Evolutionary conservation across 2,113 vertebrate species (phyloP), one percentile per base, ranked within the genome.

Genomic region (Rhadina sibilatrix): DNA sequence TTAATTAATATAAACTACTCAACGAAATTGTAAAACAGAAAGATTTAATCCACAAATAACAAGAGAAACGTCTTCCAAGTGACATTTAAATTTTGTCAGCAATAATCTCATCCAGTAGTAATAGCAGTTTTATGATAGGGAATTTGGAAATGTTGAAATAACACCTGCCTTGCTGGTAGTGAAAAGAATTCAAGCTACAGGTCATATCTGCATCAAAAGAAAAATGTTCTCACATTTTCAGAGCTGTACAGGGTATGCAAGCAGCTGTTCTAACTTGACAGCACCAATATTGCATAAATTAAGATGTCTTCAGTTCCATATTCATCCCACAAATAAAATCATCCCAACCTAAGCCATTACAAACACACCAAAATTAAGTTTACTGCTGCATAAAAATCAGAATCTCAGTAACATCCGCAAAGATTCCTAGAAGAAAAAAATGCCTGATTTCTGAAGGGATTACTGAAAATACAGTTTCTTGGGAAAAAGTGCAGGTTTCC

Each of bases 101-200:
- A 65, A 44, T 59, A 75, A 42, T 14, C 10, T 49, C 42, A 57
- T 23, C 52, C 76, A 57, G 8, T 0, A 64, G 10, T 31, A 84
- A 60, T 0, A 54, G 15, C 9, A 60, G 21, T 57, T 74, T 77
- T 2, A 1, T 20, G 49, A 64, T 20, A 40, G 0, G 0, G 6
- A 54, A 77, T 63, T 65, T 64, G 50, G 47, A 63, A 80, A 40
- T 22, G 5, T 11, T 75, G 14, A 71, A 79, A 38, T 15, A 85
- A 44, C 47, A 71, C 14, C 30, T 49, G 31, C 31, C 66, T 76
- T 6, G 1, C 33, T 28, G 31, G 7, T 16, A 15, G 12, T 20
- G 15, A 65, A 63, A 87, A 65, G 21, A 65, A 66, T 31, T 53
- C 9, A 79, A 88, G 28, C 47, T 37, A 7, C 10, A 65, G 69